These are phyloP conservation scores for Diarsia mendica DNA, from an alignment of 2,888 invertebrate genomes.

Conservation along the genomic window DNA sequence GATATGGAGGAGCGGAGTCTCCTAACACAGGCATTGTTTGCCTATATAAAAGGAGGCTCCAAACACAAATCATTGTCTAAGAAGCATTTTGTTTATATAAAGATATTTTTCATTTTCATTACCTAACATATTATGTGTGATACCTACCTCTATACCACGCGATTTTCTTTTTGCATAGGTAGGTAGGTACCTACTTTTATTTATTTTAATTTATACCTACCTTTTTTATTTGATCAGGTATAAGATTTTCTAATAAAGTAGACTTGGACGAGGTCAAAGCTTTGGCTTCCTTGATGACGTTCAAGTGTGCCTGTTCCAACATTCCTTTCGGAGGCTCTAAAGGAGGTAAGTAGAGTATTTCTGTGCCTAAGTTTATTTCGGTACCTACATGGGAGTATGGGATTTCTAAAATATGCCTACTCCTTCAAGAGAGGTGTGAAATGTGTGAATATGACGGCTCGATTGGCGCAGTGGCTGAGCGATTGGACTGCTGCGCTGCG, in stretches of 20 bases:
- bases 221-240: slow-evolving; percentile 84
- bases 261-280: slow-evolving; percentile 94
- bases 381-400: background rate
- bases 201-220: background rate
- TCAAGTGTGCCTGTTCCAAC: slow-evolving; percentile 95
- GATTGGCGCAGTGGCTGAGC: too few species aligned
- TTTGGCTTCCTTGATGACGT: slow-evolving; percentile 95
- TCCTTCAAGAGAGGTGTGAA: too few species aligned
- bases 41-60: too few species aligned
- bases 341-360: slow-evolving; percentile 78
- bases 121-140: too few species aligned
- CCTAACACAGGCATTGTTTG: too few species aligned
- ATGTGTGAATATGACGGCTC: too few species aligned
- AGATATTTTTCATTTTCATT: too few species aligned
- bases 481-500: too few species aligned
- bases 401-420: background rate
- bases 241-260: slow-evolving; percentile 92
- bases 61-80: too few species aligned
- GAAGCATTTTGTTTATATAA: too few species aligned
- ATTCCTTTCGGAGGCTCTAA: slow-evolving; percentile 95
- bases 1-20: too few species aligned
- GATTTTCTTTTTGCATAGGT: background rate
- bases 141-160: too few species aligned
- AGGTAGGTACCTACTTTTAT: background rate
- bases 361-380: background rate